Evolutionary conservation across 2,888 invertebrate genomes (phyloP).

Genomic region (Cryptocephalus moraei): DNA sequence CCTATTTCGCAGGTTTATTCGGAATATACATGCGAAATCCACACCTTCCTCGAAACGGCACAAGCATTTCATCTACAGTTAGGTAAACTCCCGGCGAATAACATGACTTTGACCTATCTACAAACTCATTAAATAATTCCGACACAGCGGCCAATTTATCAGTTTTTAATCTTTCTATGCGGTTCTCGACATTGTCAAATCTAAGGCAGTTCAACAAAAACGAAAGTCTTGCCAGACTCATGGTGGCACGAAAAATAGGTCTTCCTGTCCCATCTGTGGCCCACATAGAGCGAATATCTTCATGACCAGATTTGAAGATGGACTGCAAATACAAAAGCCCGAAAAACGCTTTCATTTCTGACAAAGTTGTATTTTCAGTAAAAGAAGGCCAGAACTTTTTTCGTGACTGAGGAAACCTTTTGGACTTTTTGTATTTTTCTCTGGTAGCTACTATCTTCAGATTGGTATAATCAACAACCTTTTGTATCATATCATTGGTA

Average conservation of each 20-base stretch:
- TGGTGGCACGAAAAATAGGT: constrained; percentile 10
- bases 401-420: too few species aligned
- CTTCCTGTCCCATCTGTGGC: constrained; percentile 14
- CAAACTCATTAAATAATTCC: constrained; percentile 5
- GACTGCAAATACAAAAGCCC: constrained; percentile 9
- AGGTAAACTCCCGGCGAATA: constrained; percentile 8
- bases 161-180: constrained; percentile 1
- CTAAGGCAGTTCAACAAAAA: constrained; percentile 8
- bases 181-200: constrained; percentile 1
- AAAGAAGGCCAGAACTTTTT: constrained; percentile 1
- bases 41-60: constrained; percentile 12
- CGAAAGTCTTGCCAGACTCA: constrained; percentile 10
- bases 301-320: constrained; percentile 16
- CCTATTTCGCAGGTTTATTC: too few species aligned
- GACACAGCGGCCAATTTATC: constrained; percentile 2
- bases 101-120: constrained; percentile 7
- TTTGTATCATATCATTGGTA: not conserved
- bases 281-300: constrained; percentile 12
- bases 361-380: constrained; percentile 1
- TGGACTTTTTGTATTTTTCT: not conserved
- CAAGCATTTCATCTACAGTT: constrained; percentile 16
- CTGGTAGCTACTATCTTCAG: not conserved
- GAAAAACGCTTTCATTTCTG: constrained; percentile 2
- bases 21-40: constrained; percentile 15
- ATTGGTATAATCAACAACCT: not conserved